Conservation (phyloP, 2,113 vertebrate genomes). For the Stictonetta naevosa region DNA sequence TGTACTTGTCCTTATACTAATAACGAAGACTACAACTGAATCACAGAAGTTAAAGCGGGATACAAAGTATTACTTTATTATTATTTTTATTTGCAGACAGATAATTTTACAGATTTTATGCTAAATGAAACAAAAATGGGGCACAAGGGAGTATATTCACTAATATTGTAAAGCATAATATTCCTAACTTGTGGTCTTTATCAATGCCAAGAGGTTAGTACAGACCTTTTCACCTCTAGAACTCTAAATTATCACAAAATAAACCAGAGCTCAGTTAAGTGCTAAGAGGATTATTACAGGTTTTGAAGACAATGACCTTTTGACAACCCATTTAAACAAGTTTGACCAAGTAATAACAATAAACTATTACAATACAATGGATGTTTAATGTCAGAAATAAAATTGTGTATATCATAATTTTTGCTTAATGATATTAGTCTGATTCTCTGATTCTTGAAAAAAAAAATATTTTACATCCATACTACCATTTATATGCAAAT, state of each 20-base stretch:
- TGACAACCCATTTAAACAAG: not conserved
- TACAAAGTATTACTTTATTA: not conserved
- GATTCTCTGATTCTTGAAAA: not conserved
- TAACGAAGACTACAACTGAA: not conserved
- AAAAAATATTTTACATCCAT: not conserved
- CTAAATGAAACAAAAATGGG: not conserved
- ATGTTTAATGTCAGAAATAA: constrained; percentile 13
- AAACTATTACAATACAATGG: not conserved
- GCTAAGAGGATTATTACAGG: not conserved
- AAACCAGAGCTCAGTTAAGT: not conserved
- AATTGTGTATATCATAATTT: not conserved
- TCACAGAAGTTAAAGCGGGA: not conserved
- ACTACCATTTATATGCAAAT: not conserved
- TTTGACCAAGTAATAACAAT: constrained; percentile 17
- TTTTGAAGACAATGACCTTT: not conserved
- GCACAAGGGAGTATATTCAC: not conserved
- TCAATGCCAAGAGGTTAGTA: not conserved
- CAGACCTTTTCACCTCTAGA: not conserved
- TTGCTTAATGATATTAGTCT: not conserved
- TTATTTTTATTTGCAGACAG: not conserved
- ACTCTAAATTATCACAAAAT: constrained; percentile 6
- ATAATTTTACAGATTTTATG: not conserved
- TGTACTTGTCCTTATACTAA: not conserved
- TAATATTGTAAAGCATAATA: not conserved
- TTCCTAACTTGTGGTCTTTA: not conserved